Conservation (phyloP, 1,140 invertebrate species). For the Philaenus spumarius region DNA sequence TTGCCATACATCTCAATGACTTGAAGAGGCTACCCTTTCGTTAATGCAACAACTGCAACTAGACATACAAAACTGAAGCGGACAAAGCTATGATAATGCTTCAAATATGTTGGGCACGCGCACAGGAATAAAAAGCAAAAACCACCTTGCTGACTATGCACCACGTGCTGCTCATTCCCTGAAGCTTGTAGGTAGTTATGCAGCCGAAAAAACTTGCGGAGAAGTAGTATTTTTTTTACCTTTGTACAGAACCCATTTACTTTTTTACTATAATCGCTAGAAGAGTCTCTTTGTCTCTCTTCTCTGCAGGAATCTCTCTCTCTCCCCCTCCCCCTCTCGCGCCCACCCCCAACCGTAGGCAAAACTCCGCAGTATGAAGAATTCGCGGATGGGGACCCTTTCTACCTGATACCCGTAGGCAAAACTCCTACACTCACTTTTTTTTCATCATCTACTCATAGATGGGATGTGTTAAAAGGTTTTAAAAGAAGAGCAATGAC, state of each 20-base stretch:
- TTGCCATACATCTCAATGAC: neutral
- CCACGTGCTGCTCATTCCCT: constrained; percentile 35
- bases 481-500: neutral
- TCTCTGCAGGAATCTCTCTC: no score
- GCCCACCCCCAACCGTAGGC: no score
- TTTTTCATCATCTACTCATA: neutral
- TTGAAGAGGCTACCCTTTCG: constrained; percentile 10
- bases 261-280: no score
- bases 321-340: no score
- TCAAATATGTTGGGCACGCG: constrained; percentile 29
- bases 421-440: no score
- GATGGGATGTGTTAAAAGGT: neutral
- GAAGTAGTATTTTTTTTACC: no score
- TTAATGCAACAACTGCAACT: constrained; percentile 14
- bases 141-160: constrained; percentile 27
- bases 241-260: neutral
- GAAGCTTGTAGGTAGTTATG: constrained; percentile 15
- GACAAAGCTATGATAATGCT: constrained; percentile 31
- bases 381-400: no score
- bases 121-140: constrained; percentile 32
- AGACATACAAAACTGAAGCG: constrained; percentile 21
- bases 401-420: no score
- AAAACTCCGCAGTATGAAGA: no score
- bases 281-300: no score
- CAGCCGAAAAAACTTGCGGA: neutral